These are phyloP conservation scores for Folsomia manolachei DNA, from an alignment of 2,888 invertebrate species.

Conservation along the genomic window DNA sequence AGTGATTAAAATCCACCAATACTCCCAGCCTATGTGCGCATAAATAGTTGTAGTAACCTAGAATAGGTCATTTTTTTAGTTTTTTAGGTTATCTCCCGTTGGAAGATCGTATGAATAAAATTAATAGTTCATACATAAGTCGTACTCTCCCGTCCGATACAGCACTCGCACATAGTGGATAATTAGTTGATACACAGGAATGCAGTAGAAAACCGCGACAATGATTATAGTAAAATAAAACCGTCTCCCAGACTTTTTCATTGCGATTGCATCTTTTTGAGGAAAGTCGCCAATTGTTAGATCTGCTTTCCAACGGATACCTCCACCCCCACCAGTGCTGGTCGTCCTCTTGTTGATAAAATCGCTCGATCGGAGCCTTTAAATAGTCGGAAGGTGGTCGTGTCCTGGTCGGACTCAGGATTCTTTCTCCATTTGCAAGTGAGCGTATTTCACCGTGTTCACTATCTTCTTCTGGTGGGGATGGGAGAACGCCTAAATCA, in stretches of 20 bases:
- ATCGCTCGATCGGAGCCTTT: not conserved
- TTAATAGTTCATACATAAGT: too few relatives aligned
- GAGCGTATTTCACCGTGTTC: not conserved
- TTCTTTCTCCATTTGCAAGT: not conserved
- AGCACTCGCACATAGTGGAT: conserved; percentile 45
- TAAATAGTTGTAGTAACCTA: conserved; percentile 48
- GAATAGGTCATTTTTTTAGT: too few relatives aligned
- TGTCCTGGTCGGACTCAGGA: not conserved
- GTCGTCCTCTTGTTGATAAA: not conserved
- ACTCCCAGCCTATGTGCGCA: conserved; percentile 41
- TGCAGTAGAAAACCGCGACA: conserved; percentile 46
- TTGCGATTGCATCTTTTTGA: conserved; percentile 17
- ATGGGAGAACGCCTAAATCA: conserved; percentile 12
- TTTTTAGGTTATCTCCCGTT: too few relatives aligned
- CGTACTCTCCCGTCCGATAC: conserved; percentile 46
- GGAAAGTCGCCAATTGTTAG: conserved; percentile 25
- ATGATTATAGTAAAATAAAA: conserved; percentile 48
- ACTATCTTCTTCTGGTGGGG: not conserved
- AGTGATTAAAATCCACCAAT: conserved; percentile 47
- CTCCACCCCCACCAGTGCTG: not conserved
- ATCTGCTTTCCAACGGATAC: conserved; percentile 16
- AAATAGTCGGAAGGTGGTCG: not conserved
- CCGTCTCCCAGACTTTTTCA: conserved; percentile 30
- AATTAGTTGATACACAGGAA: conserved; percentile 48
- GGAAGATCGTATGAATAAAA: too few relatives aligned